Evolutionary conservation across 2,888 invertebrate genomes (phyloP).

Genomic region (Marasmarcha lunaedactyla): DNA sequence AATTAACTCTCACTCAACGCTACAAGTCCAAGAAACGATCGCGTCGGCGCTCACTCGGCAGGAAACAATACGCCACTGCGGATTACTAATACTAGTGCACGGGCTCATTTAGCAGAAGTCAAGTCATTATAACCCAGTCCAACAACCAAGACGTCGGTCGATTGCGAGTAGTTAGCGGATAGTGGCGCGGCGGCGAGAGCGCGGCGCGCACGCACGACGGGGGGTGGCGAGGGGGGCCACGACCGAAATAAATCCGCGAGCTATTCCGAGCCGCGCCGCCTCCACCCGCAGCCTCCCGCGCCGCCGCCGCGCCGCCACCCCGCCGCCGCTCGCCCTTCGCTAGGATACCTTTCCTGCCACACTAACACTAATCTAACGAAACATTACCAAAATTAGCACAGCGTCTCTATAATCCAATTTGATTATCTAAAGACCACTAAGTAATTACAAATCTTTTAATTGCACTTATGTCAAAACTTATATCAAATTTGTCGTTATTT

Average conservation of each 20-base stretch:
- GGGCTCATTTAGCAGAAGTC: slow-evolving; percentile 78
- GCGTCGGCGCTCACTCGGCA: slow-evolving; percentile 44
- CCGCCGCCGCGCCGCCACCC: slow-evolving; percentile 10
- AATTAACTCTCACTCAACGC: slow-evolving; percentile 62
- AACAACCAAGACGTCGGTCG: slow-evolving; percentile 92
- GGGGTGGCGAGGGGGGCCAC: slow-evolving; percentile 30
- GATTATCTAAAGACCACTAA: too few species aligned
- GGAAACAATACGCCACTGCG: slow-evolving; percentile 58
- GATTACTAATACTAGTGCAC: slow-evolving; percentile 65
- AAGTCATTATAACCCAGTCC: slow-evolving; percentile 82
- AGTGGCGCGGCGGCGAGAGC: slow-evolving; percentile 64
- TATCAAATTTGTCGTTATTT: too few species aligned
- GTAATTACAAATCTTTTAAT: too few species aligned
- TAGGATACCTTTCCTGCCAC: slow-evolving; percentile 20
- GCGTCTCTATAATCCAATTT: too few species aligned
- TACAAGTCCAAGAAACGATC: slow-evolving; percentile 48
- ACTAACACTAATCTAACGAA: too few species aligned
- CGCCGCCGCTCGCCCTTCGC: slow-evolving; percentile 2
- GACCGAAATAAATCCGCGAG: slow-evolving; percentile 63
- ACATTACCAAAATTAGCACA: too few species aligned
- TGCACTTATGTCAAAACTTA: too few species aligned
- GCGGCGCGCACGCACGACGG: slow-evolving; percentile 37
- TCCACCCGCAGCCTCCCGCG: slow-evolving; percentile 14
- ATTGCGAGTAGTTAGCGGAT: slow-evolving; percentile 92
- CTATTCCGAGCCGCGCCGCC: slow-evolving; percentile 52